Percentiles rank a stretch among this genome's conserved stretches.
Conservation (phyloP, 35 echinoderm and acorn worm genomes). For the Eucidaris tribuloides region DNA sequence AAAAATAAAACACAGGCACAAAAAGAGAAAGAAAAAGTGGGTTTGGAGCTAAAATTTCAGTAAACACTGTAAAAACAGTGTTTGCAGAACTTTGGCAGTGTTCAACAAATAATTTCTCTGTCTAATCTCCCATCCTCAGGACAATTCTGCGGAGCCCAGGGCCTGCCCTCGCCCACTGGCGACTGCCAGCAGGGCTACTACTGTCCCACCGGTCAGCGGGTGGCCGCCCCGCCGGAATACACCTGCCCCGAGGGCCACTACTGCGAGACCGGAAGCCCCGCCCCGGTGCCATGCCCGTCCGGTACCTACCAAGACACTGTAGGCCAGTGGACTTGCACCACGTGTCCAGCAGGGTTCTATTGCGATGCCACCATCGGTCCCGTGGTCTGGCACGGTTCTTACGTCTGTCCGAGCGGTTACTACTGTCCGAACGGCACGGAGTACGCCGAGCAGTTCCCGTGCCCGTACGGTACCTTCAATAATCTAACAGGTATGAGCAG, state of each 20-base stretch:
- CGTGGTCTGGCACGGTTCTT: slow-evolving; percentile 76
- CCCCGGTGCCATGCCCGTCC: slow-evolving; percentile 83
- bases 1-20: too few species aligned
- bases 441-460: slow-evolving; percentile 78
- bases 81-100: too few species aligned
- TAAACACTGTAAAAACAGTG: too few species aligned
- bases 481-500: slow-evolving; percentile 69
- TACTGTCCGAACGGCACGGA: slow-evolving; percentile 93
- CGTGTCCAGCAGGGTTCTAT: slow-evolving; percentile 76
- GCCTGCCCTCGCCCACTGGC: slow-evolving; percentile 57
- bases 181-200: slow-evolving; percentile 85
- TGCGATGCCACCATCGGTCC: slow-evolving; percentile 94
- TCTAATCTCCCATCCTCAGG: too few species aligned
- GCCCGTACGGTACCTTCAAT: slow-evolving; percentile 84
- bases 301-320: slow-evolving; percentile 88
- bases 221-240: slow-evolving; percentile 60
- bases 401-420: slow-evolving; percentile 82
- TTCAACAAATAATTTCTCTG: too few species aligned
- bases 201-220: slow-evolving; percentile 79
- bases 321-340: slow-evolving; percentile 81
- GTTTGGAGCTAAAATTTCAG: background rate
- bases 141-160: slow-evolving; percentile 58
- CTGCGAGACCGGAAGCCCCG: slow-evolving; percentile 70
- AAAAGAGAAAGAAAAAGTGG: background rate
- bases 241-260: slow-evolving; percentile 85